Evolutionary conservation across 2,888 invertebrate genomes (phyloP), one percentile per base, ranked within the genome.

Genomic region (Drosophila neoperkinsi): DNA sequence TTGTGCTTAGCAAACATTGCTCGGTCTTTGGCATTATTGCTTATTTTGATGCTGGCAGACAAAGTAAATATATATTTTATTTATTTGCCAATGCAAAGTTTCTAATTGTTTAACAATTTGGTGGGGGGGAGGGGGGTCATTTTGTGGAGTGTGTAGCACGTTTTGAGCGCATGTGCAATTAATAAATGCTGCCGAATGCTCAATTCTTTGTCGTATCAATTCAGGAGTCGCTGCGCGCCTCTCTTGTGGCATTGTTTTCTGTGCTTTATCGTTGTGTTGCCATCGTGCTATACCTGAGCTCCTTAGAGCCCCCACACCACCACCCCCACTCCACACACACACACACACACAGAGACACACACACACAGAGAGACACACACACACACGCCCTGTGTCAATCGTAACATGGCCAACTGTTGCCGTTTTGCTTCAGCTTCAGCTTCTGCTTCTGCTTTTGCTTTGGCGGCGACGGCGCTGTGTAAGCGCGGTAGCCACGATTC

Each of bases 401-500:
- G 18, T 31, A 59, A 60, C 59, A 36, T 41, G 69, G 57, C 34
- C 79, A 74, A 74, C 79, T 69, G 69, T 79, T 70, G 78, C 78
- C 46, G 38, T 38, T 36, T n/a, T 28, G 36, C 13, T 53, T 10
- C 5, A 18, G 49, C 25, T 49, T 4, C 25, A 9, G 25, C 3
- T 21, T 18, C 46, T 16, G 46, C 16, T 50, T 18, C 3, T 46
- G 46, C 16, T 36, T 69, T 36, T 41, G 50, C 75, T 79, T 77
- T 75, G 65, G 72, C 77, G 71, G 73, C 77, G 53, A 25, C 65
- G 79, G 69, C 82, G 79, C 83, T 91, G 91, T 91, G 92, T 91
- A 92, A 91, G 82, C 88, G 83, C 89, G 87, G 91, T 85, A 91
- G 91, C 91, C 91, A 91, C 91, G 91, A 91, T 85, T 79, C 74